A percentile compares a stretch with the other conserved stretches of the same genome.
Conservation (phyloP, 2,113 vertebrate genomes). For the Poeciliopsis occidentalis region DNA sequence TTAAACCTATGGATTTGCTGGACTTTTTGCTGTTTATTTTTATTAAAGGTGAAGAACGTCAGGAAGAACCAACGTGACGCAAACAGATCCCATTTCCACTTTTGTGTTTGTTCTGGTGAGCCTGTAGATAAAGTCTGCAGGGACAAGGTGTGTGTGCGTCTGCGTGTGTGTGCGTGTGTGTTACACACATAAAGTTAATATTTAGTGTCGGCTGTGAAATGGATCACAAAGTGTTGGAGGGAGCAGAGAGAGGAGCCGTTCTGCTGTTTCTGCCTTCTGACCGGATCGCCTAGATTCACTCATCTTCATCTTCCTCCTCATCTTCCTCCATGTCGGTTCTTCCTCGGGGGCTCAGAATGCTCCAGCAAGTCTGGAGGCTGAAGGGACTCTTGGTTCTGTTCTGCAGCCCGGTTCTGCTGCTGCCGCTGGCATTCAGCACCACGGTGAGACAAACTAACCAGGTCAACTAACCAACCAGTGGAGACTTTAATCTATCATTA, state of each 20-base stretch:
- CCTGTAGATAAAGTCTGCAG: conserved; percentile 19
- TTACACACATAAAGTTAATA: conserved; percentile 52
- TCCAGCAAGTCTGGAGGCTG: conserved; percentile 68
- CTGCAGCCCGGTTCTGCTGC: conserved; percentile 83
- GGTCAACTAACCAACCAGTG: neutral
- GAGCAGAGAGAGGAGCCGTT: neutral
- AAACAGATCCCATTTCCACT: conserved; percentile 32
- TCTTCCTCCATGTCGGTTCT: conserved; percentile 54
- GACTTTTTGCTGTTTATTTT: neutral
- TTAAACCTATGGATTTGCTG: neutral
- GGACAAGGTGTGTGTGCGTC: conserved; percentile 1
- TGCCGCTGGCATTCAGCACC: conserved; percentile 82
- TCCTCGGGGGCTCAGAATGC: conserved; percentile 55
- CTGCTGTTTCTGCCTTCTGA: neutral
- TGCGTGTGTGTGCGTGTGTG: conserved; percentile 1
- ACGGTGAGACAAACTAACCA: conserved; percentile 73
- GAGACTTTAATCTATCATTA: too few species aligned
- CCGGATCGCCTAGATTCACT: neutral
- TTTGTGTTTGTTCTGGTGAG: conserved; percentile 37
- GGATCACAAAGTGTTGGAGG: conserved; percentile 24
- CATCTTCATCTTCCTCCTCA: neutral
- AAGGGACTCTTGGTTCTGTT: conserved; percentile 77
- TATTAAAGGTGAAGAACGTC: neutral
- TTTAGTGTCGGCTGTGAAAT: conserved; percentile 51
- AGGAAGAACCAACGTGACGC: conserved; percentile 25